A percentile compares a stretch with the other conserved stretches of the same genome.
These are phyloP conservation scores for Clarias macrocephalus DNA, from an alignment of 2,113 vertebrate genomes.

Conservation along the genomic window DNA sequence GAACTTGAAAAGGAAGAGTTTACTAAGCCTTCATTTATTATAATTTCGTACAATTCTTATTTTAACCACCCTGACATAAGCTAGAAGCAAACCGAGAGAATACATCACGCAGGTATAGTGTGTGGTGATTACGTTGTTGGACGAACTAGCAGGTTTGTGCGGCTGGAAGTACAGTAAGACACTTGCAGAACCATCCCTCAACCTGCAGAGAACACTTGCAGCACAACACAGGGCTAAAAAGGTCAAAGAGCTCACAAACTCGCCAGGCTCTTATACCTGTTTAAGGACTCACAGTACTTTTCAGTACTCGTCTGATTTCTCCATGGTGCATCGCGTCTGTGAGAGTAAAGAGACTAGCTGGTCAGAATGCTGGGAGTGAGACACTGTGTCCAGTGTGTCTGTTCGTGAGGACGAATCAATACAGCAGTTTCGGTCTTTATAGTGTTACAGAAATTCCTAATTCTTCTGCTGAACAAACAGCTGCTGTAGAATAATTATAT, in stretches of 20 bases:
- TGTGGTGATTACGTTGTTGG: slow-evolving; percentile 72
- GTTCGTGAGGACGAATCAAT: neutral
- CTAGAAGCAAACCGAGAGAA: neutral
- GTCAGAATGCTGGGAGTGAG: slow-evolving; percentile 45
- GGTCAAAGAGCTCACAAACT: slow-evolving; percentile 68
- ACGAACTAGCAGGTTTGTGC: slow-evolving; percentile 55
- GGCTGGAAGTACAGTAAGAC: slow-evolving; percentile 47
- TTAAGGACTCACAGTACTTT: slow-evolving; percentile 83
- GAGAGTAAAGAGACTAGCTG: slow-evolving; percentile 83
- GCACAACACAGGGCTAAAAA: slow-evolving; percentile 64
- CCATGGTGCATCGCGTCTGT: slow-evolving; percentile 89
- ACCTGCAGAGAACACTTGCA: slow-evolving; percentile 35
- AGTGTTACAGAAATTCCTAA: neutral
- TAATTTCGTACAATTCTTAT: neutral
- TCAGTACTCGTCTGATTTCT: slow-evolving; percentile 89
- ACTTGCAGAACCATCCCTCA: slow-evolving; percentile 33
- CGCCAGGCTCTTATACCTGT: slow-evolving; percentile 82
- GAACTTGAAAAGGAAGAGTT: neutral
- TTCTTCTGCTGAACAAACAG: neutral
- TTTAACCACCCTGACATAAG: neutral
- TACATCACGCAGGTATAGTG: neutral
- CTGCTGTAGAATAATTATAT: neutral
- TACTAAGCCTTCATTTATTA: neutral
- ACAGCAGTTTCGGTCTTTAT: neutral
- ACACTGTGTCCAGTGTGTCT: neutral